Base-by-base conservation (phyloP, 1,140 invertebrate genomes). In the Bombus sibiricus region DNA sequence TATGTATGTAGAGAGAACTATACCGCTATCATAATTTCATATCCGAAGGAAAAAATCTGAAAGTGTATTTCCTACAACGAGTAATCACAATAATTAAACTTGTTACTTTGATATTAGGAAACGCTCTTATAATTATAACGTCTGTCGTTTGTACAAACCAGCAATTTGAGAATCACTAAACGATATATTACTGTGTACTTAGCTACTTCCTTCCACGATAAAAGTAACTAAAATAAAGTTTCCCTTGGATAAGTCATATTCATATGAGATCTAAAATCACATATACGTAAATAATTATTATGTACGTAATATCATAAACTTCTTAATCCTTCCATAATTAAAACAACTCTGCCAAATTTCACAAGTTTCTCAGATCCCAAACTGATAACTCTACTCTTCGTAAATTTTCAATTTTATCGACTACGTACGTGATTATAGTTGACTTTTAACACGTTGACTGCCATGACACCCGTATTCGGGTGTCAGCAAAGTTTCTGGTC, bases 141-240 rank as follows among this genome's bases (percentile, higher is more conserved):
- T 28, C 1, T 47, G 43, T 68, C 39, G 41, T 43, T 43, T 13
- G 25, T 15, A 43, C 25, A 43, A 43, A 43, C 10, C 3, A 32
- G 39, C n/a, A 66, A 78, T 66, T 43, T 64, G 18, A n/a, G 12
- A 43, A 78, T 78, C 59, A 66, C 43, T 78, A 66, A 9, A 18
- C 25, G 74, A 37, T 57, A 59, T 37, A 28, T 53, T 53, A 37
- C n/a, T 5, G 25, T 37, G 32, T 47, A 28, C 22, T 25, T 47
- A 68, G 47, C n/a, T 6, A 66, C 41, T 79, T 79, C 62, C 62
- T 79, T 47, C 32, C 32, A 34, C 22, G 15, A 32, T 64, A 34
- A 43, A 43, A 43, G 12, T 1, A 3, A 37, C 32, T 12, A 8
- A 75, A 25, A 57, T 41, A 34, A 28, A 66, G 6, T 32, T 64